Base-by-base conservation (phyloP, 2,113 vertebrate species). In the Labeo rohita region DNA sequence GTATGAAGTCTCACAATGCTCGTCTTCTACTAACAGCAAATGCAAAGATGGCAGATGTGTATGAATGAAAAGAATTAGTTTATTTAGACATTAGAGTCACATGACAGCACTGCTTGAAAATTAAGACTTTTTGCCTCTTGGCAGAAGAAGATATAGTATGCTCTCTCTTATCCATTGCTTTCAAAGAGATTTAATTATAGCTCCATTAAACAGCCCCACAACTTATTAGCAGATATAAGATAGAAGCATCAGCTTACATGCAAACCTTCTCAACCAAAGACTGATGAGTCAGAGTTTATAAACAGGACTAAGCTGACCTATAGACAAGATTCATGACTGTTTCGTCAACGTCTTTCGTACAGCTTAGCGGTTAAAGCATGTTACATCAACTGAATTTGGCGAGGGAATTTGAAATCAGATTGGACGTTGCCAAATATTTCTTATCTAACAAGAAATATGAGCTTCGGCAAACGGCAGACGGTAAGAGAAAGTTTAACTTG, bases 391-490 rank as follows among this genome's bases (percentile, higher is more conserved):
- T 75, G 36, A n/a, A 3, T 18, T 73, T 13, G 10, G 70, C 6
- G 11, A 39, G 34, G 13, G 52, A 72, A 52, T n/a, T 72, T 50
- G 6, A 74, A 47, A 84, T 54, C 52, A 75, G 34, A 47, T 74
- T 84, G 49, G 10, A 74, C 11, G 3, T 76, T 47, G 72, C 39
- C 52, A 43, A n/a, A 79, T 59, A 36, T 59, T 79, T 59, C 52
- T 59, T 61, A 79, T 79, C 52, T 39, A 79, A 50, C 34, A 5
- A 21, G 76, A 78, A 78, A 54, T 76, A 76, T 52, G 73, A 76
- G 28, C 15, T 77, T 36, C 36, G 13, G 16, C 34, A 79, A 79
- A 61, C 4, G 12, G 50, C 74, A 77, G 54, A 79, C 2, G 28
- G 54, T 59, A 79, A 79, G 80, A 68, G 80, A 73, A 45, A 56